These are phyloP conservation scores for Carlito syrichta DNA, from an alignment of 2,113 vertebrate genomes.

Conservation along the genomic window DNA sequence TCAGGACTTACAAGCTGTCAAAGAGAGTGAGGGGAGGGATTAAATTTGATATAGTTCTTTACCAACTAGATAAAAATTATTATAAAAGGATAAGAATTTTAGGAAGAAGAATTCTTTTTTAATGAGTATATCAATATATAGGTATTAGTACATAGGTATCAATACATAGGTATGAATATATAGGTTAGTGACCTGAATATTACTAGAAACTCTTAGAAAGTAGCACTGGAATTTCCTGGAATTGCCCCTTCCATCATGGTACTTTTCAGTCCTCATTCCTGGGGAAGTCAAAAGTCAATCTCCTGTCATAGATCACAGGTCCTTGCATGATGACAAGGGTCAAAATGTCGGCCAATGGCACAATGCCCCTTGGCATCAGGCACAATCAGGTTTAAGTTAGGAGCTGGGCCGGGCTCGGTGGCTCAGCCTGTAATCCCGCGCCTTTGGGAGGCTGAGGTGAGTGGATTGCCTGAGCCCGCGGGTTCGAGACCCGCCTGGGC, in stretches of 20 bases:
- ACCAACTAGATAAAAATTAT: neutral
- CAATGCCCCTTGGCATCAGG: neutral
- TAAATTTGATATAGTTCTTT: neutral
- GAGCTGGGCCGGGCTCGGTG: too few relatives aligned
- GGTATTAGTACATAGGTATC: too few relatives aligned
- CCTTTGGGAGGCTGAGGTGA: too few relatives aligned
- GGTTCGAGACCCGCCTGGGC: too few relatives aligned
- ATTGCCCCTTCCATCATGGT: rapidly evolving
- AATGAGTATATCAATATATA: neutral
- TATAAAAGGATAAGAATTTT: neutral
- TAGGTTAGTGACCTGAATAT: neutral
- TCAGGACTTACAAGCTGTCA: neutral
- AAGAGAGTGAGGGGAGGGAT: neutral
- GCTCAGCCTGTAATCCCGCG: too few relatives aligned
- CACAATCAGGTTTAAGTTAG: neutral
- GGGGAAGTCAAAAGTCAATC: neutral
- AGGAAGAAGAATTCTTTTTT: neutral
- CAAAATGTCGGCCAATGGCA: neutral
- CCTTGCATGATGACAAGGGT: neutral
- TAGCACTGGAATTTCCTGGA: neutral
- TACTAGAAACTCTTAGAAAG: neutral
- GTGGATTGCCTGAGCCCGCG: too few relatives aligned
- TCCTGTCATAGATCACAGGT: neutral
- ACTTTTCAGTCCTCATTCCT: neutral
- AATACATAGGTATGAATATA: neutral